Conservation (phyloP, 2,888 invertebrate genomes). For the Lathronympha strigana region DNA sequence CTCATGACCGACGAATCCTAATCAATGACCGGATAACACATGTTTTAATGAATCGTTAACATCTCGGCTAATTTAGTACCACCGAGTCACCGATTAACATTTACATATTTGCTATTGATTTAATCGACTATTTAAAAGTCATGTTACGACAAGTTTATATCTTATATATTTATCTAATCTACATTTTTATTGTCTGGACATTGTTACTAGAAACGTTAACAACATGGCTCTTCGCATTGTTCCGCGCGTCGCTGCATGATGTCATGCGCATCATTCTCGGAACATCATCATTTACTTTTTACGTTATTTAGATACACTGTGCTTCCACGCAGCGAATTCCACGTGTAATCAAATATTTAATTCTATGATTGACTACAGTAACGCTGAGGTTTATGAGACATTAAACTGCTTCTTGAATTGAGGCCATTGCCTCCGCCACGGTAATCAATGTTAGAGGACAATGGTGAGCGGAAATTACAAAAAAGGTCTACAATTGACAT, state of each 20-base stretch:
- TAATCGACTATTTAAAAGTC: conserved; percentile 17
- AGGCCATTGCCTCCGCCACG: conserved; percentile 60
- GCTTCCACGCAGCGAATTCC: conserved; percentile 55
- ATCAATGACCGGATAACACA: conserved; percentile 53
- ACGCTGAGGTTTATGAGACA: conserved; percentile 32
- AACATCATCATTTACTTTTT: conserved; percentile 58
- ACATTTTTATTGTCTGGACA: conserved; percentile 60
- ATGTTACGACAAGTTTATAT: conserved; percentile 31
- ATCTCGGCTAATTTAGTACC: conserved; percentile 45
- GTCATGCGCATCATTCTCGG: conserved; percentile 61
- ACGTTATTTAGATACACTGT: conserved; percentile 47
- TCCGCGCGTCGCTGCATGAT: conserved; percentile 60
- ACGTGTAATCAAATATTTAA: conserved; percentile 65
- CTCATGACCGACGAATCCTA: conserved; percentile 57
- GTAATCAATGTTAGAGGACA: conserved; percentile 55
- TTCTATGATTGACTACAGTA: conserved; percentile 47
- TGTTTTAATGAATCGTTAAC: conserved; percentile 58
- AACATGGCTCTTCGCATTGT: conserved; percentile 65
- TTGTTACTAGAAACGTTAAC: conserved; percentile 65
- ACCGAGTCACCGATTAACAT: conserved; percentile 4
- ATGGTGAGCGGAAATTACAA: conserved; percentile 57
- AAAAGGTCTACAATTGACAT: conserved; percentile 53
- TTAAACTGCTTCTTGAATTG: conserved; percentile 47
- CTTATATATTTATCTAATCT: conserved; percentile 57
- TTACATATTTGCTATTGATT: conserved; percentile 10